phyloP scores from a whole-genome alignment of 2,113 vertebrate genomes.

The Syngnathus floridae region DNA sequence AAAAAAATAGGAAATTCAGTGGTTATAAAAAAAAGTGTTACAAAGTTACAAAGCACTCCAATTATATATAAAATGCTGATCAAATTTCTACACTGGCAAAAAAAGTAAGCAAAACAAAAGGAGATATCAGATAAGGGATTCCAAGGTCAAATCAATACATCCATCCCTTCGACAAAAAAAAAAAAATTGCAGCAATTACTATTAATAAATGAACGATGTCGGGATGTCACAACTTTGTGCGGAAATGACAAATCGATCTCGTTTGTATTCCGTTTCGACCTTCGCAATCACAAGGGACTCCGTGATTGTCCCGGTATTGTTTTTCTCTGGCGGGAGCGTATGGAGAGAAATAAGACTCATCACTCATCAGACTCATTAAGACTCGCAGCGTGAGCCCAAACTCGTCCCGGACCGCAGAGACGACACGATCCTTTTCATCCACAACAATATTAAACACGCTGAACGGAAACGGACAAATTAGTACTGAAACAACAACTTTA shows the following conservation, averaged over 20 bases:
- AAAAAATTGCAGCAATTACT: not conserved
- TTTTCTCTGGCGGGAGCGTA: slow-evolving; percentile 10
- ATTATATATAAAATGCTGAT: not conserved
- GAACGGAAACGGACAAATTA: not conserved
- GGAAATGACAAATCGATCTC: slow-evolving; percentile 9
- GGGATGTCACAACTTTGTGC: slow-evolving; percentile 1
- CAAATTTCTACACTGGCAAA: not conserved
- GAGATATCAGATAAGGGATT: not conserved
- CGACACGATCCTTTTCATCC: not conserved
- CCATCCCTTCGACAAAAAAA: not conserved
- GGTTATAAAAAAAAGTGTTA: not conserved
- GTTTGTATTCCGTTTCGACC: slow-evolving; percentile 8
- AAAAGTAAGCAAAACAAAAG: not conserved
- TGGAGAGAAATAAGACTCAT: slow-evolving; percentile 10
- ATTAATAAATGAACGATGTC: slow-evolving; percentile 6
- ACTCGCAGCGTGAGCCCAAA: not conserved
- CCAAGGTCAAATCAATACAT: slow-evolving; percentile 3
- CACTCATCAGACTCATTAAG: slow-evolving; percentile 12
- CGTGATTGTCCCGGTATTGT: slow-evolving; percentile 13
- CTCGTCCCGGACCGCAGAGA: not conserved
- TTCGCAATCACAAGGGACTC: slow-evolving; percentile 2
- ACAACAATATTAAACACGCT: not conserved
- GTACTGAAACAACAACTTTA: not conserved
- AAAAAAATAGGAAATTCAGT: not conserved
- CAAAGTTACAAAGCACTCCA: not conserved